Percentiles rank a stretch among this genome's conserved stretches.
Conservation (phyloP, 2,113 vertebrate genomes). For the Hiodon tergisus region DNA sequence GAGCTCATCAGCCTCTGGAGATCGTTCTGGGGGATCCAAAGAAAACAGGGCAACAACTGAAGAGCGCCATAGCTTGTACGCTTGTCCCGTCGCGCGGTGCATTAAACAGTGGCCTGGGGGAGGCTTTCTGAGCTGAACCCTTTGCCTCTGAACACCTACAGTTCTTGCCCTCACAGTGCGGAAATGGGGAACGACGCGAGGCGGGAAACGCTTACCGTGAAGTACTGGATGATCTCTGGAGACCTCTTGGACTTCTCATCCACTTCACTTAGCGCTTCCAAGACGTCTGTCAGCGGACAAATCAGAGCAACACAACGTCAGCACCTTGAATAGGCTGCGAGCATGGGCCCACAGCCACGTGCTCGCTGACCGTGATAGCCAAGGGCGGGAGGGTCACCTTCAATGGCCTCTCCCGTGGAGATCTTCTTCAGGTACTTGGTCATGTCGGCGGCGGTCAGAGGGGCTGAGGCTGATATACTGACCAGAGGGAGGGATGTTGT, state of each 20-base stretch:
- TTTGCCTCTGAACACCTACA: background rate
- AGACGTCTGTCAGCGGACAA: conserved; percentile 65
- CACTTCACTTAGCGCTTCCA: conserved; percentile 89
- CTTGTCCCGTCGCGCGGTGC: no score
- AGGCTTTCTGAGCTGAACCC: no score
- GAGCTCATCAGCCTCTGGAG: conserved; percentile 92
- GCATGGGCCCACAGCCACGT: no score
- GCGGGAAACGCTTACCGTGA: conserved; percentile 72
- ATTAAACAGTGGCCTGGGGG: no score
- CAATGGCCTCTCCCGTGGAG: conserved; percentile 80
- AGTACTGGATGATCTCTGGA: conserved; percentile 91
- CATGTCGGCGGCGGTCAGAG: conserved; percentile 79
- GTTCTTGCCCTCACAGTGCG: no score
- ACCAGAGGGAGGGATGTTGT: conserved; percentile 81
- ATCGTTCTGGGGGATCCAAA: conserved; percentile 66
- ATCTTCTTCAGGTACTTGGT: conserved; percentile 85
- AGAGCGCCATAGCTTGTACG: background rate
- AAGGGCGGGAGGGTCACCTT: conserved; percentile 65
- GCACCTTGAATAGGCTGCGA: background rate
- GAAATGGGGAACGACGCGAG: no score
- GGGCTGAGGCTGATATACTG: conserved; percentile 78
- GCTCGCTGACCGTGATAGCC: background rate
- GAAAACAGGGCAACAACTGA: background rate
- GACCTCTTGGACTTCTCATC: conserved; percentile 94
- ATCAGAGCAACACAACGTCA: background rate